Evolutionary conservation across 2,888 invertebrate species (phyloP).

Genomic region (Blomia tropicalis): DNA sequence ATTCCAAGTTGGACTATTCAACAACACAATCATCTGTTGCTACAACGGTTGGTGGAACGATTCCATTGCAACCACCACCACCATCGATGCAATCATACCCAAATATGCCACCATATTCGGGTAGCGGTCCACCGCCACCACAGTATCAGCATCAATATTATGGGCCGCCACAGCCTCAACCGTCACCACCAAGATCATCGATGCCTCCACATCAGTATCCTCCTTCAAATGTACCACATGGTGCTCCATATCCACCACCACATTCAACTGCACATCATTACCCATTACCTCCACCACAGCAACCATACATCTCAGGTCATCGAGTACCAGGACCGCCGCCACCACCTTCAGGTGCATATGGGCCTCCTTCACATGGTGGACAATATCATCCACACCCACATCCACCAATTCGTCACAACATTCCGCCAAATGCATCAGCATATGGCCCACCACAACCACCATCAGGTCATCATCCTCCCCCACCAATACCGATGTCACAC

Average conservation of each 20-base stretch:
- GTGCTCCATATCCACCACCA: background rate
- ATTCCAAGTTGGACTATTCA: background rate
- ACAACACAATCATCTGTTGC: background rate
- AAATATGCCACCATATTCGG: constrained; percentile 6
- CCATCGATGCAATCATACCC: constrained; percentile 3
- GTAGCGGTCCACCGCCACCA: constrained; percentile 22
- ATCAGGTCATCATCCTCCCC: background rate
- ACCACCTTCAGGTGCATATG: constrained; percentile 1
- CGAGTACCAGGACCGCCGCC: background rate
- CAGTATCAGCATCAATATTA: constrained; percentile 11
- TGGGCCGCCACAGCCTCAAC: background rate
- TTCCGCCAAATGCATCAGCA: background rate
- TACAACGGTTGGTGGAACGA: background rate
- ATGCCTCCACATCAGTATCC: background rate
- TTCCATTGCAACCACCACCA: constrained; percentile 22
- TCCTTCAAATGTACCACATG: background rate
- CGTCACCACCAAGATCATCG: background rate
- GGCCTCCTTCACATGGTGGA: background rate
- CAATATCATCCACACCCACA: background rate
- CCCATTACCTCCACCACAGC: background rate
- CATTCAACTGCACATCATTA: no score
- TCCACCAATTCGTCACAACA: background rate
- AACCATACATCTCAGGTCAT: background rate
- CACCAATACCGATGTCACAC: background rate
- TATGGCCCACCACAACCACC: background rate